phyloP scores from a whole-genome alignment of 2,113 vertebrate species.

The Syngnathus floridae region DNA sequence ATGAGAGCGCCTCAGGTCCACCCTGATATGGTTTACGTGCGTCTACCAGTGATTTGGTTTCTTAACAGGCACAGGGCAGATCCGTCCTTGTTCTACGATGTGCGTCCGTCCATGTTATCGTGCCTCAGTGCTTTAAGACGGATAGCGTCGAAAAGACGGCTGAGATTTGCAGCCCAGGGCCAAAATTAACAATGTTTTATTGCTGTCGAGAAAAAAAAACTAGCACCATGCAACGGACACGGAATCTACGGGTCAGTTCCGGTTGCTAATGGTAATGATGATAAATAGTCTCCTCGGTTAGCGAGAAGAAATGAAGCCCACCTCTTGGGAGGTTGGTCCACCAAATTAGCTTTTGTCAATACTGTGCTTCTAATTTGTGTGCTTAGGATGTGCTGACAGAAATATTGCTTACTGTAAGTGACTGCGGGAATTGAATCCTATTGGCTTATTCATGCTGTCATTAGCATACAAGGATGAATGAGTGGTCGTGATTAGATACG shows the following conservation, averaged over 20 bases:
- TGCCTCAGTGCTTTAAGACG: slow-evolving; percentile 36
- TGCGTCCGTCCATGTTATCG: slow-evolving; percentile 37
- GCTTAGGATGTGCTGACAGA: slow-evolving; percentile 65
- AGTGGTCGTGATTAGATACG: slow-evolving; percentile 48
- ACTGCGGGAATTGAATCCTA: slow-evolving; percentile 69
- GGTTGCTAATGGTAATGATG: slow-evolving; percentile 59
- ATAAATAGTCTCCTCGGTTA: slow-evolving; percentile 47
- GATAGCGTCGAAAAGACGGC: slow-evolving; percentile 28
- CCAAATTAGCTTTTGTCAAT: slow-evolving; percentile 78
- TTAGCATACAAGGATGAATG: slow-evolving; percentile 63
- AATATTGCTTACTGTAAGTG: slow-evolving; percentile 74
- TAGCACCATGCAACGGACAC: slow-evolving; percentile 1
- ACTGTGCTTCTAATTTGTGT: slow-evolving; percentile 70
- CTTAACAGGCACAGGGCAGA: slow-evolving; percentile 39
- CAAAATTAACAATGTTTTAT: slow-evolving; percentile 36
- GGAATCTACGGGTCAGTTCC: slow-evolving; percentile 36
- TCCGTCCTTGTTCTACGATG: slow-evolving; percentile 32
- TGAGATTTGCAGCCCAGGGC: slow-evolving; percentile 26
- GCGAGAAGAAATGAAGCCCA: slow-evolving; percentile 52
- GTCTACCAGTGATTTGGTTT: slow-evolving; percentile 45
- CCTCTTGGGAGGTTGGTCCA: slow-evolving; percentile 54
- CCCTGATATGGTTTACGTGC: slow-evolving; percentile 52
- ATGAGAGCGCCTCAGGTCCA: slow-evolving; percentile 39
- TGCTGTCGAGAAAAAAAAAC: slow-evolving; percentile 10
- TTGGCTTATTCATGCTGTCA: slow-evolving; percentile 59